A percentile compares a stretch with the other conserved stretches of the same genome.
These are phyloP conservation scores for Hypsibius dujardini DNA, from an alignment of 1,140 invertebrate genomes.

Conservation along the genomic window DNA sequence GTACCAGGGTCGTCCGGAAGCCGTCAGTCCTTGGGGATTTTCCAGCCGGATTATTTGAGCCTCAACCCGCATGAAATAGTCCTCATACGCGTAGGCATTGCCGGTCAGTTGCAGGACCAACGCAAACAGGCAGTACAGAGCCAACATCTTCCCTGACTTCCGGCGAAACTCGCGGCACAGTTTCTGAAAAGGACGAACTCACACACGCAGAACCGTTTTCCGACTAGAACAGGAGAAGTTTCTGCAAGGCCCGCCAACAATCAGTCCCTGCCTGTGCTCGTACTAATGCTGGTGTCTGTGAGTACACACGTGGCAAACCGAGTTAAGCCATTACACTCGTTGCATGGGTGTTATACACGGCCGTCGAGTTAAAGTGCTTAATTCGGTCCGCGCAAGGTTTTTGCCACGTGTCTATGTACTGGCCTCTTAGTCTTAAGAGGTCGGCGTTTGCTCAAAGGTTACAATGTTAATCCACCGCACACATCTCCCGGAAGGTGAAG, in stretches of 20 bases:
- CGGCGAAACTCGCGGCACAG: not conserved
- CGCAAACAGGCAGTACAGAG: not conserved
- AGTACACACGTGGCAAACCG: too few relatives aligned
- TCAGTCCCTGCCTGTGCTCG: too few relatives aligned
- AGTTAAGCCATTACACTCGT: too few relatives aligned
- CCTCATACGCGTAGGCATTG: not conserved
- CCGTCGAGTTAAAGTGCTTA: too few relatives aligned
- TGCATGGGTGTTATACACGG: too few relatives aligned
- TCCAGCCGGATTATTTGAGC: constrained; percentile 9
- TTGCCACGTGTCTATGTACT: too few relatives aligned
- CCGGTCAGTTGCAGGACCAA: not conserved
- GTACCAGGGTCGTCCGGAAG: not conserved
- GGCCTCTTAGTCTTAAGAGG: too few relatives aligned
- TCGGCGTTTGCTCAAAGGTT: too few relatives aligned
- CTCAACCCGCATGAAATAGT: not conserved
- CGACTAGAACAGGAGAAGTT: not conserved
- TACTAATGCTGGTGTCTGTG: too few relatives aligned
- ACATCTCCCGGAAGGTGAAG: too few relatives aligned
- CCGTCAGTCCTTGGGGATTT: not conserved
- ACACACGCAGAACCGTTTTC: not conserved
- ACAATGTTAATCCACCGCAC: too few relatives aligned
- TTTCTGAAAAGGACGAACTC: not conserved
- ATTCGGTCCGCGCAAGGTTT: too few relatives aligned
- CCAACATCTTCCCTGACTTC: not conserved
- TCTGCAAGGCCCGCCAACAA: not conserved